phyloP scores from a whole-genome alignment of 1,140 invertebrate genomes.

The Steinernema khuongi region DNA sequence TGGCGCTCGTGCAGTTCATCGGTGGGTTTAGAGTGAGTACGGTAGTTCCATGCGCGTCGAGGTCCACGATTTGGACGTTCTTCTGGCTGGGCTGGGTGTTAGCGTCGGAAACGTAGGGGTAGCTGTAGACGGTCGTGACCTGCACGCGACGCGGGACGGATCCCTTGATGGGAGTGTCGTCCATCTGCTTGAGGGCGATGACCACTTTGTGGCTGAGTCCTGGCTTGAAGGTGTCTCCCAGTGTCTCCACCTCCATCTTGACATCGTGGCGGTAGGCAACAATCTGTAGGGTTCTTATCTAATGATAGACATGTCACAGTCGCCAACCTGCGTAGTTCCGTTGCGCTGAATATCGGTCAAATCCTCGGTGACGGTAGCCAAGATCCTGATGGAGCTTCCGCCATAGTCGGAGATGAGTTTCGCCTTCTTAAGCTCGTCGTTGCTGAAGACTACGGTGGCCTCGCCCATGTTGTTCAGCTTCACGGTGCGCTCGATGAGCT shows the following conservation, averaged over 20 bases:
- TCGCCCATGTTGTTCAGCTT: constrained; percentile 55
- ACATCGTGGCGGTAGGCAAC: constrained; percentile 71
- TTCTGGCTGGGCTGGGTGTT: constrained; percentile 49
- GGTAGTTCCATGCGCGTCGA: constrained; percentile 56
- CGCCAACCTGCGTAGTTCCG: constrained; percentile 60
- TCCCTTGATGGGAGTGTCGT: constrained; percentile 55
- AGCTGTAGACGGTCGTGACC: constrained; percentile 55
- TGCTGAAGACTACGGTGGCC: constrained; percentile 52
- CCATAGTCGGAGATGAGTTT: constrained; percentile 60
- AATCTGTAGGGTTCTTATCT: constrained; percentile 22
- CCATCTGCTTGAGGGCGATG: constrained; percentile 63
- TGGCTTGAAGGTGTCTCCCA: constrained; percentile 78
- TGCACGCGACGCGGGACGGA: constrained; percentile 53
- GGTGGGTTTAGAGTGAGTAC: constrained; percentile 54
- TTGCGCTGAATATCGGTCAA: constrained; percentile 67
- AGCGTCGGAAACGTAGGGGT: constrained; percentile 43
- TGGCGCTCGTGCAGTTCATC: constrained; percentile 53
- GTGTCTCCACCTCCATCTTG: constrained; percentile 74
- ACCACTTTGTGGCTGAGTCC: constrained; percentile 75
- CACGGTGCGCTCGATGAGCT: constrained; percentile 59
- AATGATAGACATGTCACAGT: neutral
- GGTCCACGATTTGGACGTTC: constrained; percentile 48
- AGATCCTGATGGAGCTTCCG: constrained; percentile 62
- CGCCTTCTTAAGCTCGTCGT: constrained; percentile 49
- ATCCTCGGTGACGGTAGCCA: constrained; percentile 66